Base-by-base conservation (phyloP, 2,888 invertebrate species). In the Eurytoma adleriae region DNA sequence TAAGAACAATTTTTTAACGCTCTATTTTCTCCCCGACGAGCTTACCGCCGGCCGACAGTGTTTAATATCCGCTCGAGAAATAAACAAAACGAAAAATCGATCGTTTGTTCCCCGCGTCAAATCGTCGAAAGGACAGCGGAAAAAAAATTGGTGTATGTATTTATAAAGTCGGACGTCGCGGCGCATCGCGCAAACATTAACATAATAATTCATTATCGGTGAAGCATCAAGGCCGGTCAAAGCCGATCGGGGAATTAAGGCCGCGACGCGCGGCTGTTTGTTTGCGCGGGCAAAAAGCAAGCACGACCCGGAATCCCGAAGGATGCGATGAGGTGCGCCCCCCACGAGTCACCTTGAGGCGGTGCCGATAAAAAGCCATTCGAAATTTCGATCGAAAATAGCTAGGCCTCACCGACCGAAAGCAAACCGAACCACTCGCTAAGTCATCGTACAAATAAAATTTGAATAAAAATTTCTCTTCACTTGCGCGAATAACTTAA, bases 251-350 rank as follows among this genome's bases (percentile, higher is more conserved):
- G 52, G 7, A 4, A 40, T 40, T 40, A 40, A 40, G 40, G 40
- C 40, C 40, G 40, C 40, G 20, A 57, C 20, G 2, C 12, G 14
- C 18, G 48, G 27, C 48, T 69, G n/a, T 69, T 76, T 76, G 54
- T 62, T 76, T 76, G 10, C n/a, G n/a, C 12, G 2, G 7, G 7
- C 52, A 50, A 20, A 24, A 68, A 59, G 14, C 64, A 66, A 72
- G 72, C 64, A 64, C 54, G 54, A 64, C 72, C 72, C n/a, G 30
- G 56, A 56, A 64, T 73, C 64, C 56, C 7, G 52, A 20, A 56
- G 40, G 40, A 54, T 73, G 27, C 64, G 27, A 54, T 2, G 7
- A 40, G 59, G 18, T 40, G 40, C 14, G n/a, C 4, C 14, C 24
- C 3, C 12, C 16, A 14, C n/a, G 18, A 27, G 18, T 59, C n/a